Conservation (phyloP, 2,888 invertebrate species). For the Lycophotia porphyrea region DNA sequence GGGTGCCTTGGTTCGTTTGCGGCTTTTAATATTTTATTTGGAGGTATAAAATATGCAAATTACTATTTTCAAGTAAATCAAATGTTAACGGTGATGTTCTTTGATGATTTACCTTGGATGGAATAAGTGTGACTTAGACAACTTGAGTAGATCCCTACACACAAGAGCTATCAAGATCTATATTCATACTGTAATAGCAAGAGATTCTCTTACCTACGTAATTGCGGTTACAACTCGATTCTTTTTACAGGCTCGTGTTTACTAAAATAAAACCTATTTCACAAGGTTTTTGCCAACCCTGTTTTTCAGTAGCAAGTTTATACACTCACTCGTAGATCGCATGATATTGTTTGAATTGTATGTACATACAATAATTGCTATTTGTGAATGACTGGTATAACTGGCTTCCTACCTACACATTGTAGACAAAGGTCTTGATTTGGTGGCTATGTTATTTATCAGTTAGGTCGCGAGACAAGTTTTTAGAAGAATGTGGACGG, state of each 20-base stretch:
- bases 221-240: neutral
- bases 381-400: constrained; percentile 31
- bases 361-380: constrained; percentile 30
- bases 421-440: constrained; percentile 23
- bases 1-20: neutral
- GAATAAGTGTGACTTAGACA: neutral
- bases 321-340: constrained; percentile 45
- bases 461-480: neutral
- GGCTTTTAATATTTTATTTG: neutral
- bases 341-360: constrained; percentile 56
- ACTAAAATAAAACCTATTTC: neutral
- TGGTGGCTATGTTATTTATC: neutral
- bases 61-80: neutral
- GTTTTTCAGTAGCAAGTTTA: constrained; percentile 30
- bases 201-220: neutral
- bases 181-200: neutral
- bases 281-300: constrained; percentile 34
- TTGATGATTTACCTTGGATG: neutral
- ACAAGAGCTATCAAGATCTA: neutral
- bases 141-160: neutral
- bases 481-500: neutral
- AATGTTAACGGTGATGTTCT: neutral
- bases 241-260: neutral
- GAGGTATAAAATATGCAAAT: neutral
- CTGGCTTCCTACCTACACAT: constrained; percentile 31